Base-by-base conservation (phyloP, 2,888 invertebrate species). In the Acrobasis repandana region DNA sequence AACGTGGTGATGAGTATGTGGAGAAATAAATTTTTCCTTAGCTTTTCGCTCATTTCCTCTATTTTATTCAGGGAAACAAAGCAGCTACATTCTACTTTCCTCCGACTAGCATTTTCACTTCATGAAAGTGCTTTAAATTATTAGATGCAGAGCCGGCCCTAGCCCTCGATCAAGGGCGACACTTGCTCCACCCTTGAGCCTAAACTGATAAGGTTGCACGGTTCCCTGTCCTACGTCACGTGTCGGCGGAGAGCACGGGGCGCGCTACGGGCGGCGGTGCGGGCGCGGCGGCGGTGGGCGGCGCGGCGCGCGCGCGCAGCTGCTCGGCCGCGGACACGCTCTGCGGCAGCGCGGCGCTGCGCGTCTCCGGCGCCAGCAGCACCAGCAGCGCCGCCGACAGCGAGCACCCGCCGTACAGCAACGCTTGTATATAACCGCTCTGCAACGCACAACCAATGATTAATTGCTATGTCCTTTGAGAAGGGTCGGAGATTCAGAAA, bases 301-400 rank as follows among this genome's bases (percentile, higher is more conserved):
- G 59, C 18, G 66, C 28, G 16, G 47, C n/a, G 20, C 28, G 49
- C 15, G 65, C 59, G 68, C 61, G 20, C 68, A 63, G 20, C 28
- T 47, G 49, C 77, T 85, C 86, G 8, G 94, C 94, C 69, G 93
- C 93, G 60, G 77, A 73, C 56, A 93, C 86, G 63, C 86, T 86
- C 65, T 90, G 89, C 65, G 94, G 94, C 68, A 95, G 83, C 56
- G 88, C 85, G 56, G 89, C 76, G 69, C 93, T 92, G 52, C 93
- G 88, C 51, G 95, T 94, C 88, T 95, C 95, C 10, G 94, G 95
- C 72, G 92, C 92, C 43, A 90, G 73, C 52, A 93, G 85, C 63
- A 93, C 93, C n/a, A 91, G 88, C 62, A 88, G 71, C 59, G 94
- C 94, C 63, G 93, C 93, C 34, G 75, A 61, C 43, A 68, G 71